These are phyloP conservation scores for Polydrusus cervinus DNA, from an alignment of 2,888 invertebrate genomes.

Conservation along the genomic window DNA sequence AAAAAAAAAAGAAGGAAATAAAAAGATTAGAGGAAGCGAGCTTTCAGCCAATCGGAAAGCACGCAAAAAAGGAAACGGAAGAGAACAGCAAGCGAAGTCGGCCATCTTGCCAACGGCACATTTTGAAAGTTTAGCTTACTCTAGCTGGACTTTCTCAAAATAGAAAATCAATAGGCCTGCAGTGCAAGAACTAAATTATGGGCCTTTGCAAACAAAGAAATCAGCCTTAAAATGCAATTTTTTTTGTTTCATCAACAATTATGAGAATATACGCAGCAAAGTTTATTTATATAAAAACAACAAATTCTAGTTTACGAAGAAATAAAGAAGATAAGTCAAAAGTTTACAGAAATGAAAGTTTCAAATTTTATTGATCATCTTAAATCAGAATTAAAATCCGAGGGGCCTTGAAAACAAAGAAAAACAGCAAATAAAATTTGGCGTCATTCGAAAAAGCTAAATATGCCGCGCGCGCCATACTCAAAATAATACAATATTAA, in stretches of 20 bases:
- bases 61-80: conserved; percentile 10
- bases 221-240: neutral
- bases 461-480: conserved; percentile 68
- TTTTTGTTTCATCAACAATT: neutral
- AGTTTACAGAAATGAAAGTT: neutral
- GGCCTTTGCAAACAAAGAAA: conserved; percentile 15
- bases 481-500: conserved; percentile 70
- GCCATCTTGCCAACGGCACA: conserved; percentile 45
- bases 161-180: conserved; percentile 50
- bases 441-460: conserved; percentile 60
- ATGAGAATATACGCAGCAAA: neutral
- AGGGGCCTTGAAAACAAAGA: conserved; percentile 22
- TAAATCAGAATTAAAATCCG: conserved; percentile 4
- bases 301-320: neutral
- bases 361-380: neutral
- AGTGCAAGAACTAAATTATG: conserved; percentile 21
- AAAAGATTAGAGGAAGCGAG: neutral
- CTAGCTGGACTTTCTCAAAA: conserved; percentile 47
- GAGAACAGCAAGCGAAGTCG: neutral
- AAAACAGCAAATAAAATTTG: conserved; percentile 30
- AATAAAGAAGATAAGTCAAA: neutral
- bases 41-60: neutral
- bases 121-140: conserved; percentile 42
- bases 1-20: neutral
- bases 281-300: conserved; percentile 11